Evolutionary conservation across 2,888 invertebrate genomes (phyloP), one percentile per base, ranked within the genome.

Genomic region (Miltochrista miniata): DNA sequence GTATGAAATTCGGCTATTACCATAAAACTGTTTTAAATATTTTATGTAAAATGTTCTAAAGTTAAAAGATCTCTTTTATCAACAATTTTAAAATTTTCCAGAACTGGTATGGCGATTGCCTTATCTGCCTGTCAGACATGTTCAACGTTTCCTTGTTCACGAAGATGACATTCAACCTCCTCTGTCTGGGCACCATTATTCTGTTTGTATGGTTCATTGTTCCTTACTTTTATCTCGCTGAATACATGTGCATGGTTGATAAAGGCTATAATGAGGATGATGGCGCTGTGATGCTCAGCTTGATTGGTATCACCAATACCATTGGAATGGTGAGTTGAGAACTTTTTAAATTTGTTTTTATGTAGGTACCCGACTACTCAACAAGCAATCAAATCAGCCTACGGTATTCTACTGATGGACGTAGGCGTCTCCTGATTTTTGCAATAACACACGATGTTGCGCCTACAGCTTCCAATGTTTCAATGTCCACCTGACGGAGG

Each of bases 141-240:
- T 94, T 95, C 82, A 97, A 97, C 85, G 95, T 97, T 71, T 93
- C 95, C 18, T 93, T 97, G 79, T 96, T 97, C 79, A 90, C 94
- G 76, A 95, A 95, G 76, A 85, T 94, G 50, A 96, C 96, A 65
- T 97, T 97, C 84, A 92, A 96, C 60, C 92, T 96, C 40, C 94
- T 98, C 76, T 96, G 96, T 49, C 76, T 97, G 12, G 96, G 98
- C 47, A 98, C 98, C 61, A 95, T 98, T 67, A 92, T 98, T 47
- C 93, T 98, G 45, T 98, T 98, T 87, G 95, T 96, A 72, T 98
- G 98, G 96, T 97, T 96, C 85, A 98, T 99, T 75, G 96, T 98
- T 51, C 98, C 98, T 11, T 99, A 99, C 88, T 96, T 98, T 81
- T 98, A 98, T 85, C 92, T 98, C 57, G 96, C 96, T 48, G 98